Evolutionary conservation across 2,797 vertebrate species (phyloP), one percentile per base, ranked within the genome.

Genomic region (Acanthopagrus latus): DNA sequence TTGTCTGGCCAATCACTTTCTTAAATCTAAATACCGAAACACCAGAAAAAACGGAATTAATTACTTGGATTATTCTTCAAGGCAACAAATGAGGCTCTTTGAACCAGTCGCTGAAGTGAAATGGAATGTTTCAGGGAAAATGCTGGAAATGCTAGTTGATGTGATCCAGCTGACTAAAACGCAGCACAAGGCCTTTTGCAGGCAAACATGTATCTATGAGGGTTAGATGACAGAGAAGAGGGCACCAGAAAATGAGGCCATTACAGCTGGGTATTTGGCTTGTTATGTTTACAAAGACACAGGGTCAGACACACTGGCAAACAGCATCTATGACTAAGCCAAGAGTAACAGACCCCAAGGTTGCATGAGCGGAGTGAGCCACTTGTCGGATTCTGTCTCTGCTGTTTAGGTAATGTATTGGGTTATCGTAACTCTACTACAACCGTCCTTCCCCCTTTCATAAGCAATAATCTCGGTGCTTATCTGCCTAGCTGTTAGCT

Each of bases 401-500:
- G 47, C 29, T 77, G 41, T 70, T 80, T 29, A 66, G 63, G 25
- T 68, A 44, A 29, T 70, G 46, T 10, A 60, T 82, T 56, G 44
- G 50, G 20, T 51, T 43, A 29, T 68, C 38, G 2, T 71, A 48
- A 74, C 68, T 51, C 47, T 10, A 51, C 78, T 33, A 44, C 47
- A 76, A 27, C 47, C 18, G 62, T 54, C 29, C 3, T 62, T 44
- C 38, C 71, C 58, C 38, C 51, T 47, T 80, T 76, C 51, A 75
- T 78, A 84, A 89, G 84, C 73, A 80, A 75, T 84, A 46, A 80
- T 83, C 71, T 48, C 43, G 46, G 55, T 74, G 63, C 48, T 87
- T 81, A 86, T 73, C 63, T 46, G 27, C 21, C 64, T 60, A 74
- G 87, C 71, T 82, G 73, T 83, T 88, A 79, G 71, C 66, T 83